Percentiles rank a stretch among this genome's conserved stretches.
Conservation (phyloP, 2,113 vertebrate genomes). For the Marcusenius ussheri region DNA sequence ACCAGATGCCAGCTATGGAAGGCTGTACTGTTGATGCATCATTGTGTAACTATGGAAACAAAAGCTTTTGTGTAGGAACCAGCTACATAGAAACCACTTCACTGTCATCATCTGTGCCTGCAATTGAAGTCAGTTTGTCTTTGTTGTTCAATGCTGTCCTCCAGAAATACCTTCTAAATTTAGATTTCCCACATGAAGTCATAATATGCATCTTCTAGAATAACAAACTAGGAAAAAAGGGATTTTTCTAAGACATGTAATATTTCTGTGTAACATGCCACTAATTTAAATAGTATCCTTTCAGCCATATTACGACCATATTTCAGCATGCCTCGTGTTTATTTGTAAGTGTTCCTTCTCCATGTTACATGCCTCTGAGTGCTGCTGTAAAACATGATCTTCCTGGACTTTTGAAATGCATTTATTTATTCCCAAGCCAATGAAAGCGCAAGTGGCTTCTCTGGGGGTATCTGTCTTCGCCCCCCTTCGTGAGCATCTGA, state of each 20-base stretch:
- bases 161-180: not conserved
- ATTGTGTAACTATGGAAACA: not conserved
- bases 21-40: not conserved
- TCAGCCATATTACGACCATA: not conserved
- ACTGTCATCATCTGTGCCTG: not conserved
- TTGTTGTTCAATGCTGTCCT: not conserved
- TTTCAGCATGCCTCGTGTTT: not conserved
- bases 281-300: not conserved
- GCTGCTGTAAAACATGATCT: not conserved
- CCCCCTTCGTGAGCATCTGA: not conserved
- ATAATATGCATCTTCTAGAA: not conserved
- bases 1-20: not conserved
- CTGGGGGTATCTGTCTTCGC: not conserved
- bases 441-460: not conserved
- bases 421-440: not conserved
- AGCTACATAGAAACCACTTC: not conserved
- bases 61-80: not conserved
- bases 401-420: not conserved
- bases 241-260: not conserved
- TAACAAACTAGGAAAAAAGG: constrained; percentile 8
- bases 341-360: not conserved
- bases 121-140: not conserved
- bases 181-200: not conserved
- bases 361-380: not conserved
- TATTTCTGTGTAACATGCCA: not conserved